These are phyloP conservation scores for Bucorvus abyssinicus DNA, from an alignment of 2,797 vertebrate species.

Conservation along the genomic window DNA sequence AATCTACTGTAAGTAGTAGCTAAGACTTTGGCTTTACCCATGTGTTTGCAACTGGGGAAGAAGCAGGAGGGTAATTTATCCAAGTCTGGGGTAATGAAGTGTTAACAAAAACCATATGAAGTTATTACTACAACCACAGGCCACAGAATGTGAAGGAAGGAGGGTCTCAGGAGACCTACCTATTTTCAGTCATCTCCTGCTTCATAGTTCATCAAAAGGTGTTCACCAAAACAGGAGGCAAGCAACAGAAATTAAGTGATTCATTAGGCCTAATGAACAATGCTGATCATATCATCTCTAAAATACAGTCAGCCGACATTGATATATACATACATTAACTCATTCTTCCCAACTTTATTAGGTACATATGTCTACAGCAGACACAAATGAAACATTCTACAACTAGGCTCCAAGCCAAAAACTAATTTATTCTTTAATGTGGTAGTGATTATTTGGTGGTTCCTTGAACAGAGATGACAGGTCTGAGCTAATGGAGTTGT, in stretches of 20 bases:
- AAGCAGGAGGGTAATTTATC: slow-evolving; percentile 78
- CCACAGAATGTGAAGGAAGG: slow-evolving; percentile 65
- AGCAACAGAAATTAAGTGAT: slow-evolving; percentile 62
- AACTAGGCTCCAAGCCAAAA: slow-evolving; percentile 81
- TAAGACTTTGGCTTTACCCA: slow-evolving; percentile 68
- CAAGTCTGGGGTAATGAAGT: slow-evolving; percentile 81
- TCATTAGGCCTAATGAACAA: slow-evolving; percentile 78
- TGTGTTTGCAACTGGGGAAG: slow-evolving; percentile 71
- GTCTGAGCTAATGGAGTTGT: slow-evolving; percentile 84
- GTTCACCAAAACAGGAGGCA: slow-evolving; percentile 66
- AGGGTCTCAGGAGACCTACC: slow-evolving; percentile 69
- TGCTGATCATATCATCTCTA: slow-evolving; percentile 66
- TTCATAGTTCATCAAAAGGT: slow-evolving; percentile 67
- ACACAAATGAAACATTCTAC: slow-evolving; percentile 80
- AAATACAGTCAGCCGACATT: slow-evolving; percentile 69
- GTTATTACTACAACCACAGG: slow-evolving; percentile 79
- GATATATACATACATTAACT: slow-evolving; percentile 77
- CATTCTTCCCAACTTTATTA: slow-evolving; percentile 81
- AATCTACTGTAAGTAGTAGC: slow-evolving; percentile 76
- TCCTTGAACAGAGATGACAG: slow-evolving; percentile 84
- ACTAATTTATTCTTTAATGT: slow-evolving; percentile 86
- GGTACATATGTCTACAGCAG: slow-evolving; percentile 82
- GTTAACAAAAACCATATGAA: slow-evolving; percentile 83
- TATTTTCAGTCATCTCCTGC: slow-evolving; percentile 65
- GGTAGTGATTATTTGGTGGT: slow-evolving; percentile 83